Conservation (phyloP, 2,888 invertebrate species). For the Phlogophora meticulosa region DNA sequence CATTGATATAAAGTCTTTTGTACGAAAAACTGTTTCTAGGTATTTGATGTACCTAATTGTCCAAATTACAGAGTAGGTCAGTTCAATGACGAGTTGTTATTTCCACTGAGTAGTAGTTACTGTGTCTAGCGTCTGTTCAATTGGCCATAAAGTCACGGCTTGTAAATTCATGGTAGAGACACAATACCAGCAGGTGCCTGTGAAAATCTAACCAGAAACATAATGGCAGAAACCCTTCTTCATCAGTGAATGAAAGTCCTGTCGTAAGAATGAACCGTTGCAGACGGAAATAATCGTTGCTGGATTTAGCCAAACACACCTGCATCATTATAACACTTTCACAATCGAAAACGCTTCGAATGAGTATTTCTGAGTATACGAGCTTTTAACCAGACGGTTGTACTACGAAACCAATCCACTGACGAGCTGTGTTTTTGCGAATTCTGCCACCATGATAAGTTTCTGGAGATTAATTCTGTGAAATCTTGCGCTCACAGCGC, state of each 20-base stretch:
- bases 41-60: slow-evolving; percentile 38
- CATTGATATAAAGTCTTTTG: slow-evolving; percentile 7
- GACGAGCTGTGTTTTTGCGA: background rate
- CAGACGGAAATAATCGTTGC: slow-evolving; percentile 12
- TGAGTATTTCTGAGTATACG: slow-evolving; percentile 31
- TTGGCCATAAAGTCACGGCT: background rate
- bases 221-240: background rate
- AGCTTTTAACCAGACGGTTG: slow-evolving; percentile 27
- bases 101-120: slow-evolving; percentile 6
- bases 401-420: background rate
- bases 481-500: background rate
- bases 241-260: background rate
- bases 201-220: background rate
- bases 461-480: background rate
- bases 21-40: slow-evolving; percentile 30
- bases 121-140: slow-evolving; percentile 11
- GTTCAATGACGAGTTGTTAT: slow-evolving; percentile 42
- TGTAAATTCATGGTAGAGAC: background rate
- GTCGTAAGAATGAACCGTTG: slow-evolving; percentile 12
- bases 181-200: background rate
- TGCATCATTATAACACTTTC: slow-evolving; percentile 41
- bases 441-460: background rate
- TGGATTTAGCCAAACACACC: slow-evolving; percentile 47
- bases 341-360: slow-evolving; percentile 38
- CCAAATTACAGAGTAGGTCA: slow-evolving; percentile 48